Evolutionary conservation across 2,797 vertebrate species (phyloP), one percentile per base, ranked within the genome.

Genomic region (Masticophis lateralis): DNA sequence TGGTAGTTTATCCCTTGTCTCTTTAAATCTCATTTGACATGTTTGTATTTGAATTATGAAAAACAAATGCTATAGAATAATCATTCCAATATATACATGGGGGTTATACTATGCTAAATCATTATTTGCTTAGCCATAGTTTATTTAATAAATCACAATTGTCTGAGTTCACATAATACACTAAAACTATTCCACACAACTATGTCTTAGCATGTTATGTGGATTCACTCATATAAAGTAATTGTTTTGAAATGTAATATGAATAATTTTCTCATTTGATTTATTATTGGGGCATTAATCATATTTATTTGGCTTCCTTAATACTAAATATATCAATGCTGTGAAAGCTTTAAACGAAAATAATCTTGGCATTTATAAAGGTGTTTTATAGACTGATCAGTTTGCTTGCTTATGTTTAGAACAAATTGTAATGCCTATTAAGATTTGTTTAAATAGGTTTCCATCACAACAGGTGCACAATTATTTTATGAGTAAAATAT

Each of bases 401-500:
- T 95, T 95, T 96, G 93, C 96, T 92, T 94, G 93, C 93, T 97
- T 92, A 53, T 91, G 91, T 96, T 96, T 96, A 96, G 95, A 96
- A 95, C 91, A 95, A 96, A 96, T 95, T 95, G 94, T 96, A 91
- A 94, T 94, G 91, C 95, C 96, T 97, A 95, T 97, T 98, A 97
- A 97, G 97, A 97, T 98, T 98, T 98, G 97, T 98, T 98, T 98
- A 97, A 98, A 96, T 96, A 96, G 96, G 92, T 97, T 97, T 97
- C 97, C 90, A 96, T 97, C 98, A 98, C 97, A 98, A 98, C 98
- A 98, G 98, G 98, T 98, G 98, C 97, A 97, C 97, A 97, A 97
- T 98, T 98, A 98, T 98, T 98, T 97, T 98, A 97, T 97, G 97
- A 97, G 98, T 98, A 98, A 98, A 98, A 98, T 98, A 98, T 98